Evolutionary conservation across 92 coral and sea anemone genomes (phyloP).

Genomic region (Anthopleura xanthogrammica): DNA sequence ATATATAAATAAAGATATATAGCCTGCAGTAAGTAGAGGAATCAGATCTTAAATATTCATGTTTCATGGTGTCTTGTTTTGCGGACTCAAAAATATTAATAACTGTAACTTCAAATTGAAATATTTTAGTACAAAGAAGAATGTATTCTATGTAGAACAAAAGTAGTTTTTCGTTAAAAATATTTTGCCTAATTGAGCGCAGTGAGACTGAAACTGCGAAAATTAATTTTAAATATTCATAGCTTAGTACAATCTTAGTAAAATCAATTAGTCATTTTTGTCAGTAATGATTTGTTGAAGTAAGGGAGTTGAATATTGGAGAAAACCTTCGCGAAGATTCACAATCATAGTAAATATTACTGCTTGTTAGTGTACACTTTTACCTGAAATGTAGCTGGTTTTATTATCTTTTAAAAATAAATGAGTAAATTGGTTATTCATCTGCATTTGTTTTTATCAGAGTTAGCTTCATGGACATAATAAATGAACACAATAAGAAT

Average conservation of each 20-base stretch:
- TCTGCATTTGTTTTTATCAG: neutral
- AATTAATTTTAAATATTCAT: neutral
- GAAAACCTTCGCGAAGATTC: neutral
- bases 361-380: neutral
- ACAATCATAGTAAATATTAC: neutral
- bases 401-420: neutral
- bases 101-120: conserved; percentile 4
- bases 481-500: neutral
- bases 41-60: neutral
- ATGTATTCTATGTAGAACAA: neutral
- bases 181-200: neutral
- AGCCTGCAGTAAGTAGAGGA: neutral
- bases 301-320: neutral
- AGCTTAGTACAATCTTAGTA: neutral
- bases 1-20: neutral
- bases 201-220: neutral
- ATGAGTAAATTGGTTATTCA: neutral
- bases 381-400: neutral
- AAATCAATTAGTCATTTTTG: neutral
- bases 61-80: neutral
- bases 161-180: neutral
- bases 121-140: neutral
- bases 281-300: neutral
- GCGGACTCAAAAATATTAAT: neutral
- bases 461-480: neutral